A percentile compares a stretch with the other conserved stretches of the same genome.
phyloP scores from a whole-genome alignment of 2,113 vertebrate species.

The Python bivittatus region DNA sequence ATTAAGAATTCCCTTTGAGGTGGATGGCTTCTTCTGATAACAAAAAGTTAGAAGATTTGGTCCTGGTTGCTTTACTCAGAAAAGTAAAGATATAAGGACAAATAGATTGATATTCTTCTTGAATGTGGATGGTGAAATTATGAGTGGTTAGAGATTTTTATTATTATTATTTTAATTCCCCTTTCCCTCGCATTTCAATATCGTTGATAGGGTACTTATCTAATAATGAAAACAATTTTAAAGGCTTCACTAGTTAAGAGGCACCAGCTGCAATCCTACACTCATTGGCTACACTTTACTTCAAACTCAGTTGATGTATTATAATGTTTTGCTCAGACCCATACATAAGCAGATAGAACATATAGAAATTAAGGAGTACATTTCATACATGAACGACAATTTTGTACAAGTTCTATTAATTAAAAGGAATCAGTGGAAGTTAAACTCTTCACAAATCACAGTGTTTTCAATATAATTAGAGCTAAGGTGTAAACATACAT shows the following conservation, averaged over 20 bases:
- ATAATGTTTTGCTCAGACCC: not conserved
- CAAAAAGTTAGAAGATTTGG: not conserved
- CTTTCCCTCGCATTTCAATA: not conserved
- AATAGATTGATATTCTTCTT: not conserved
- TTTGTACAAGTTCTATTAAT: not conserved
- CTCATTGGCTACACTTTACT: not conserved
- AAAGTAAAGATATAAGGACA: not conserved
- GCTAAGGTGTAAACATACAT: not conserved
- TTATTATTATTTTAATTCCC: not conserved
- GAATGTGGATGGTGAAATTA: not conserved
- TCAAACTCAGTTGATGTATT: not conserved
- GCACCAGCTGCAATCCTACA: not conserved
- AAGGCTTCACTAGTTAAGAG: not conserved
- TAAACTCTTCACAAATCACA: not conserved
- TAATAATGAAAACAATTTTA: not conserved
- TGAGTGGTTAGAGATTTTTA: not conserved
- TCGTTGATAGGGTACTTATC: not conserved
- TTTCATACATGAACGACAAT: not conserved
- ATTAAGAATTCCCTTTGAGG: not conserved
- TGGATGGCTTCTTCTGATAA: not conserved
- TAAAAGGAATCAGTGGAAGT: not conserved
- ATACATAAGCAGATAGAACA: not conserved
- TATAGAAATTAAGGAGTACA: not conserved
- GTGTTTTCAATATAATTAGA: not conserved
- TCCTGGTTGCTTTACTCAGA: not conserved